Base-by-base conservation (phyloP, 2,888 invertebrate species). In the Acholoe squamosa region DNA sequence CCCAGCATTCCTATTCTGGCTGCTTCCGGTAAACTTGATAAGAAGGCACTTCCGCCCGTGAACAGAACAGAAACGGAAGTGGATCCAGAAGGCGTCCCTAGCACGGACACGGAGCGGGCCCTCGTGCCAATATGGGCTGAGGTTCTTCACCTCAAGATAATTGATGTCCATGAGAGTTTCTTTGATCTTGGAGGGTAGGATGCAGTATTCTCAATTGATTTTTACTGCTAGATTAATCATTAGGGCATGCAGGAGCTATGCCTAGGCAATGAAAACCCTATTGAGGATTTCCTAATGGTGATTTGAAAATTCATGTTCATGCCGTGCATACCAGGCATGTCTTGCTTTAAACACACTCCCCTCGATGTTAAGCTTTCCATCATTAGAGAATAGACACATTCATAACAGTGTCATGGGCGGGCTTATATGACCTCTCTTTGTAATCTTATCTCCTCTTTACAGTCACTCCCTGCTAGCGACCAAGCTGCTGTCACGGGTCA, bases 111-210 rank as follows among this genome's bases (percentile, higher is more conserved):
- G 0, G 96, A 96, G 92, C 92, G 93, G 77, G 91, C 92, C 14
- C 92, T 96, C 77, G 94, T 94, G 22, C 92, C 91, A n/a, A 93
- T 96, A 51, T 96, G 96, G 96, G 92, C 93, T 3, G 94, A 95
- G 33, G 93, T 96, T 0, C 93, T 95, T 10, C 92, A 94, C 56
- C 92, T 95, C 33, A 94, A 94, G 84, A 94, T 94, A 67, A 93
- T 96, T 31, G 96, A 96, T 91, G 94, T 96, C 28, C 95, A 95
- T 89, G 96, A 96, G 92, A 96, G 95, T 92, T 96, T 96, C 94
- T 96, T 96, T 93, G 96, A 96, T 92, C 93, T 96, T 19, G 96
- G 96, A 92, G 96, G 96, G 96, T 96, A 91, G 92, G 94, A 91
- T 61, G n/a, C n/a, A n/a, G n/a, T n/a, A n/a, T n/a, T n/a, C 43